Percentiles rank a stretch among this genome's conserved stretches.
phyloP scores from a whole-genome alignment of 1,140 invertebrate species.

The Melitaea cinxia region DNA sequence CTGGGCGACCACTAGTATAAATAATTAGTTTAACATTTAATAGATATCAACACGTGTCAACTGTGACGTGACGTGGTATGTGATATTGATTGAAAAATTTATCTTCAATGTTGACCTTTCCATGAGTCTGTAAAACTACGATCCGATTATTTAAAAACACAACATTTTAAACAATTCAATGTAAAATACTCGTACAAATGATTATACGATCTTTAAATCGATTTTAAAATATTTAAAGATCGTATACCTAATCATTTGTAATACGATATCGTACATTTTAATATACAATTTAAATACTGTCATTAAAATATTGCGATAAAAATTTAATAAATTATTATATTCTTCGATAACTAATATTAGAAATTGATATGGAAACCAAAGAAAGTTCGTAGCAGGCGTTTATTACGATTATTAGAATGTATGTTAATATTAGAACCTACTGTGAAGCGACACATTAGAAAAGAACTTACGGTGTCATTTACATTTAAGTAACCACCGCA shows the following conservation, averaged over 20 bases:
- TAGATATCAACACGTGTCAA: too few relatives aligned
- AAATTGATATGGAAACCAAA: constrained; percentile 58
- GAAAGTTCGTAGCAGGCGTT: constrained; percentile 39
- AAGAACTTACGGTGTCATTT: constrained; percentile 33
- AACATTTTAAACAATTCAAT: too few relatives aligned
- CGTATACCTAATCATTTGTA: constrained; percentile 8
- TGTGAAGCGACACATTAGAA: constrained; percentile 27
- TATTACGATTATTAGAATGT: constrained; percentile 40
- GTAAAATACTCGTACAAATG: too few relatives aligned
- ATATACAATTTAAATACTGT: constrained; percentile 42
- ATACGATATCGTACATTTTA: constrained; percentile 42
- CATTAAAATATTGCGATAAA: constrained; percentile 64
- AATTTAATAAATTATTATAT: constrained; percentile 59
- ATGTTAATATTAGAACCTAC: constrained; percentile 35
- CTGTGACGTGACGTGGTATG: too few relatives aligned
- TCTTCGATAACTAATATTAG: constrained; percentile 50
- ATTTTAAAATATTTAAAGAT: not conserved
- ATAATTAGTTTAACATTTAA: too few relatives aligned
- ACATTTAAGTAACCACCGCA: constrained; percentile 45
- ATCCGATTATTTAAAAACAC: too few relatives aligned
- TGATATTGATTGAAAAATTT: too few relatives aligned
- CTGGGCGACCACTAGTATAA: too few relatives aligned
- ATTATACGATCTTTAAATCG: not conserved
- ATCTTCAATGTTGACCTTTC: too few relatives aligned
- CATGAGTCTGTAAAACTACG: too few relatives aligned